Evolutionary conservation across 1,140 invertebrate genomes (phyloP), one percentile per base, ranked within the genome.

Genomic region (Psilanteris sp.): DNA sequence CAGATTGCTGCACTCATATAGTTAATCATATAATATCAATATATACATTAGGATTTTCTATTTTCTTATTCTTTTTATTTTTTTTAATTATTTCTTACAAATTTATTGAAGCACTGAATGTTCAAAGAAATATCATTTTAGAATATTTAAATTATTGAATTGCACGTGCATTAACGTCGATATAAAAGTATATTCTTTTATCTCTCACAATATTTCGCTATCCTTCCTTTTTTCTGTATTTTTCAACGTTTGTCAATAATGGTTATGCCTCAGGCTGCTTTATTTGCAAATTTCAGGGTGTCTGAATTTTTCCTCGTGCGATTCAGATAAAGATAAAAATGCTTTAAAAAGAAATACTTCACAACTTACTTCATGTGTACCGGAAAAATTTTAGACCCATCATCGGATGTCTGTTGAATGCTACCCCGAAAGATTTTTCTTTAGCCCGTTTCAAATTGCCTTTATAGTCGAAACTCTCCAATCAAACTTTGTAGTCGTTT

Each of bases 361-460:
- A 44, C 50, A 37, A 70, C 24, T 36, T 43, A 46, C 70, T 59
- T 71, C 64, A 59, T 41, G 57, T 77, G 67, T 78, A 79, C 76
- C 79, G 82, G 81, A 86, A 84, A 78, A 76, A 83, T 79, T 86
- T 81, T 81, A 70, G 71, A 59, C 78, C 62, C 79, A 83, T 85
- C 80, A 78, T 75, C 76, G 79, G 68, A 81, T 82, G 78, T 82
- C 80, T 79, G 54, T 29, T 39, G 61, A 57, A 73, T 77, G 54
- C 66, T 9, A 46, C 64, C 39, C 36, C 11, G 48, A 77, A n/a
- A 62, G 74, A 79, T 77, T 80, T 79, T 67, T 48, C 64, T 39
- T 67, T 55, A 43, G 52, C 48, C 22, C 27, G 15, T 50, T 59
- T 66, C 70, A 74, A 62, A 77, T 77, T 79, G 68, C 73, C 68